Evolutionary conservation across 2,113 vertebrate genomes (phyloP), one percentile per base, ranked within the genome.

Genomic region (Dendrocopos noguchii): DNA sequence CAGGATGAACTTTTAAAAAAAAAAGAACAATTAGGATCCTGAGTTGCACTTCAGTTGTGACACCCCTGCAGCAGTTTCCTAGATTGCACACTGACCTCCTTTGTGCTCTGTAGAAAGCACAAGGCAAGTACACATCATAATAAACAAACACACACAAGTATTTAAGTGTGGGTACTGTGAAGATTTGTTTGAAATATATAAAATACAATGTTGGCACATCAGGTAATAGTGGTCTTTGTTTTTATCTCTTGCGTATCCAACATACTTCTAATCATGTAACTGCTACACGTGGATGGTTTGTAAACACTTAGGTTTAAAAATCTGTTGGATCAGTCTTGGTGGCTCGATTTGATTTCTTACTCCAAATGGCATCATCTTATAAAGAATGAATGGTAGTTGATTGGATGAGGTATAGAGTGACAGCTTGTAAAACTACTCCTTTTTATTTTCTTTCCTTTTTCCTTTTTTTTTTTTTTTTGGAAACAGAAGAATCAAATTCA

Each of bases 401-500:
- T 33, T 44, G 68, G 59, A 42, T 77, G 63, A 53, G 60, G 15
- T 25, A 6, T 5, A n/a, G 65, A 80, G 71, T 46, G 46, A 20
- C 33, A 83, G 11, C 33, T 82, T 75, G 28, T 16, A 18, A 27
- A 90, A 46, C 17, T 18, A 33, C 34, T 50, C 17, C 15, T 15
- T 25, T 28, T 76, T 20, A 4, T 3, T 76, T 17, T 7, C 3
- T 21, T 33, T 2, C 4, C 39, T 19, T 8, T 6, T 7, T 22
- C 5, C 13, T 42, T 25, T 55, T 18, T 46, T 42, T 25, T 55
- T 18, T 46, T 78, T 42, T 25, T 46, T 15, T 46, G 72, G 52
- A 72, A 86, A 65, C 87, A 76, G 78, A 65, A 82, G 89, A 94
- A 82, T 67, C 14, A 20, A 53, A 9, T 74, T 84, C 52, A 39